Base-by-base conservation (phyloP, 2,888 invertebrate genomes). In the Melinopterus prodromus region DNA sequence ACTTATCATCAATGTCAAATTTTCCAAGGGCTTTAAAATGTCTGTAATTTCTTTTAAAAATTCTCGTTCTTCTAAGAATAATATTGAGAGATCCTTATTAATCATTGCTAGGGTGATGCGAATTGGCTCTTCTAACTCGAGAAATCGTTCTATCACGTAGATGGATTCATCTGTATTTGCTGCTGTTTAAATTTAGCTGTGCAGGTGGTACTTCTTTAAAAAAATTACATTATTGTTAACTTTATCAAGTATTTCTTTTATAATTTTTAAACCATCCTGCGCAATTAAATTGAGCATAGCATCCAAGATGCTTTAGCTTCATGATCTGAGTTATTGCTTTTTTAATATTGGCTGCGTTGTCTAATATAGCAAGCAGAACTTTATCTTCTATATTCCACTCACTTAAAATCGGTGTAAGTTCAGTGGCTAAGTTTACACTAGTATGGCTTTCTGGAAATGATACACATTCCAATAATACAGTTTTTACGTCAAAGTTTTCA, bases 201-300 rank as follows among this genome's bases (percentile, higher is more conserved):
- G 53, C 53, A 53, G 53, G 53, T 53, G 1, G 53, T 53, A 53
- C 53, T 53, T 53, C 53, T 71, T 37, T 77, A 77, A 77, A 77
- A 37, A 26, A 16, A 6, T 69, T 0, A 70, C 70, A 77, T 16
- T 70, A 9, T n/a, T 14, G 14, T 26, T 77, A n/a, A 77, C 26
- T 69, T 77, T 77, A 88, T 35, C 90, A 84, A 86, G 90, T 84
- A 80, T 81, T 15, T 85, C 83, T 78, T 84, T 70, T 70, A 38
- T 9, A 78, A 81, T 70, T 74, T 82, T 80, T 69, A 84, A 77
- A 15, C 78, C 76, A 81, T 84, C 82, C 70, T 82, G 78, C 12
- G 81, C 84, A 69, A 84, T 82, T 79, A 85, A 81, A 81, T 86
- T 86, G 86, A 0, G 85, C 85, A 78, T 81, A 84, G 75, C 85